Base-by-base conservation (phyloP, 2,888 invertebrate species). In the Hemicrepidius hirtus region DNA sequence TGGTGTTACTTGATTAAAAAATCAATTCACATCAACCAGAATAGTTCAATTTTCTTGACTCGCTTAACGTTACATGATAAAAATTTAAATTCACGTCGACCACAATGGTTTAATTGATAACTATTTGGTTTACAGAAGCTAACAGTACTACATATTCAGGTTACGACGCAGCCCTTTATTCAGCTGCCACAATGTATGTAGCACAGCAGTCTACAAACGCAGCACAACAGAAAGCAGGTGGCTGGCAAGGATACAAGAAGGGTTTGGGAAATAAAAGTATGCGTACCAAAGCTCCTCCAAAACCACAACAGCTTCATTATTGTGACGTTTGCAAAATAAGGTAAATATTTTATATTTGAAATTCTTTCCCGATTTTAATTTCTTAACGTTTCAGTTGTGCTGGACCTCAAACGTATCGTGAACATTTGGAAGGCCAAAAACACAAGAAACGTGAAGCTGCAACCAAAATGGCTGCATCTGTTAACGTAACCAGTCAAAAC, bases 271-370 rank as follows among this genome's bases (percentile, higher is more conserved):
- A 88, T 46, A 90, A 91, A 84, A 88, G 89, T 82, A 91, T 92
- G 84, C 89, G 92, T 60, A 91, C 92, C 75, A 95, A 94, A 87
- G 93, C 93, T 28, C 94, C 96, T 68, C 96, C 96, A 16, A 95
- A 96, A 82, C 95, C 96, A 32, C 96, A 97, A 85, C 96, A 97
- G 84, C 89, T 98, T 77, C 98, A 98, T 87, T 99, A 98, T 87
- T 99, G 99, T 86, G 98, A 99, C 86, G 97, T 98, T 12, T 99
- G 99, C 88, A 98, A 99, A 87, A 98, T 99, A 83, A 98, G 97
- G 83, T 98, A 79, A 76, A 69, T 62, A 21, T 4, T n/a, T n/a
- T n/a, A n/a, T n/a, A n/a, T n/a, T n/a, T n/a, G n/a, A n/a, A n/a
- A n/a, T n/a, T n/a, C n/a, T n/a, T n/a, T n/a, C n/a, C n/a, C n/a